phyloP scores from a whole-genome alignment of 2,797 vertebrate genomes.

The Sandelia bainsii region DNA sequence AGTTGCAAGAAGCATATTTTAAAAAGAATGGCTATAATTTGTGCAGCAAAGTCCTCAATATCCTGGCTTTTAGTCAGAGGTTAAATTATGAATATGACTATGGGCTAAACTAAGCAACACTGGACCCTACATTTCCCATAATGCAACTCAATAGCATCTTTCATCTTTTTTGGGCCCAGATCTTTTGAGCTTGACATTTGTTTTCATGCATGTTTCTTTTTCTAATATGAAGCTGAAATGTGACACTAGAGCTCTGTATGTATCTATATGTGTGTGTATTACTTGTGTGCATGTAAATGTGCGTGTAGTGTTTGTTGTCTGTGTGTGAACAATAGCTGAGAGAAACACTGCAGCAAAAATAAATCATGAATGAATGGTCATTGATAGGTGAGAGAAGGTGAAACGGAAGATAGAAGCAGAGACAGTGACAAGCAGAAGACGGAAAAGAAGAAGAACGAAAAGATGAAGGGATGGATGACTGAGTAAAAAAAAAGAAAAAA shows the following conservation, averaged over 20 bases:
- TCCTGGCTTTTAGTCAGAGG: neutral
- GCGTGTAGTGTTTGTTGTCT: neutral
- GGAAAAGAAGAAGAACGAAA: constrained; percentile 2
- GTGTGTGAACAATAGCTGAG: neutral
- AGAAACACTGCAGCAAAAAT: constrained; percentile 43
- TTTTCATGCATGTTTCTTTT: too few relatives aligned
- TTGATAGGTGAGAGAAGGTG: constrained; percentile 34
- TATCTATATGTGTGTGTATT: neutral
- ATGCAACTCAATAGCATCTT: neutral
- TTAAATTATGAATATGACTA: too few relatives aligned
- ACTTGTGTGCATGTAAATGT: neutral
- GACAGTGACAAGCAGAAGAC: neutral
- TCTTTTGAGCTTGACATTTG: too few relatives aligned
- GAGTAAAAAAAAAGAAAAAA: constrained; percentile 24
- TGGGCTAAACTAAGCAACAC: neutral
- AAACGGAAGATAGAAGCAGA: constrained; percentile 30
- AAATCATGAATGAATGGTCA: constrained; percentile 39
- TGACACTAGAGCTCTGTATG: neutral
- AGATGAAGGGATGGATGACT: constrained; percentile 7
- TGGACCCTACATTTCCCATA: neutral
- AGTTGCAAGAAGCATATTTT: neutral
- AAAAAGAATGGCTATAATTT: neutral
- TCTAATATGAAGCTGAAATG: neutral
- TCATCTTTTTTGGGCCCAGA: neutral
- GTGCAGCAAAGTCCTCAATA: neutral